Evolutionary conservation across 2,113 vertebrate species (phyloP).

Genomic region (Ovis canadensis): DNA sequence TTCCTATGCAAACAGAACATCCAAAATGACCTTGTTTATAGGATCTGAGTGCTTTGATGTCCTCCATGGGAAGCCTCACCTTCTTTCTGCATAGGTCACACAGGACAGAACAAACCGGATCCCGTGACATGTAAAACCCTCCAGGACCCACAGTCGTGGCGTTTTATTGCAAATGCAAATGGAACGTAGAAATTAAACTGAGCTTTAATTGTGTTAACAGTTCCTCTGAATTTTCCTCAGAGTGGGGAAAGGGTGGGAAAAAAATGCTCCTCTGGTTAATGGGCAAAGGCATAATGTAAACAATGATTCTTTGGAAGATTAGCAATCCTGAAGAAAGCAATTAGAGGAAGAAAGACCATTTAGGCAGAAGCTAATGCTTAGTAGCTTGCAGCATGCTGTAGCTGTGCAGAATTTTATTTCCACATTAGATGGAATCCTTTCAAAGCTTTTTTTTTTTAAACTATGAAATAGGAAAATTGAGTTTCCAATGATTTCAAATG

Average conservation of each 20-base stretch:
- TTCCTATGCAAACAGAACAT: not conserved
- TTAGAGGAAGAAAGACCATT: conserved; percentile 31
- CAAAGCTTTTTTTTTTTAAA: not conserved
- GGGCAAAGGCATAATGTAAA: conserved; percentile 36
- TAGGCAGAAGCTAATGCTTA: conserved; percentile 26
- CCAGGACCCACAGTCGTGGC: not conserved
- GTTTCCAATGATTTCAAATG: not conserved
- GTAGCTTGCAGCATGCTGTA: not conserved
- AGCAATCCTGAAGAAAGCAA: conserved; percentile 48
- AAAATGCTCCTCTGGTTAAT: conserved; percentile 45
- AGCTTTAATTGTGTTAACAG: conserved; percentile 59
- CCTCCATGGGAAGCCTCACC: not conserved
- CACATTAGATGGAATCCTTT: conserved; percentile 4
- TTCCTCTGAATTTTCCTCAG: conserved; percentile 45
- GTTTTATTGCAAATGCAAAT: conserved; percentile 52
- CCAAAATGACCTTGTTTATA: not conserved
- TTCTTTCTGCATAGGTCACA: not conserved
- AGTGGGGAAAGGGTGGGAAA: not conserved
- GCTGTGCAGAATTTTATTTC: conserved; percentile 29
- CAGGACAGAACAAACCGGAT: not conserved
- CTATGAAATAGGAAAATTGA: not conserved
- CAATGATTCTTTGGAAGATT: conserved; percentile 54
- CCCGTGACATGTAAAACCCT: not conserved
- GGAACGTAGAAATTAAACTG: conserved; percentile 51
- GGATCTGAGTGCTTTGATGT: not conserved